These are phyloP conservation scores for Stomatorhinus ivindoensis DNA, from an alignment of 2,113 vertebrate genomes.

Conservation along the genomic window DNA sequence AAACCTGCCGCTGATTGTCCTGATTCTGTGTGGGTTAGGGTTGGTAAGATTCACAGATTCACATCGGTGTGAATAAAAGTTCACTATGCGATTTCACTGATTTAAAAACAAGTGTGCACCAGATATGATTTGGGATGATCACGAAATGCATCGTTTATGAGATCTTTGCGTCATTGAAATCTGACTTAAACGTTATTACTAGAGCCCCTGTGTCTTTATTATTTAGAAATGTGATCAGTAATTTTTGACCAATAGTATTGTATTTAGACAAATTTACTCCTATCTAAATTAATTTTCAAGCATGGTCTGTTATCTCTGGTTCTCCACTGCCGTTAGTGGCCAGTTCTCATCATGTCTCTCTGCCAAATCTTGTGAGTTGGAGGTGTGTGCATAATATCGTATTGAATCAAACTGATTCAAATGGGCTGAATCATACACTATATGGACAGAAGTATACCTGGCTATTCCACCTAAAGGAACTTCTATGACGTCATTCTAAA, in stretches of 20 bases:
- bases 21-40: background rate
- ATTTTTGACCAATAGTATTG: background rate
- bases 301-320: background rate
- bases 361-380: no score
- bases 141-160: background rate
- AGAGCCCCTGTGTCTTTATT: background rate
- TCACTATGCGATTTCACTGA: background rate
- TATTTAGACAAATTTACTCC: background rate
- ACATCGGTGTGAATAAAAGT: background rate
- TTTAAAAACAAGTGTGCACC: no score
- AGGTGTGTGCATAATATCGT: background rate
- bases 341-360: background rate
- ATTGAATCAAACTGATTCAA: background rate
- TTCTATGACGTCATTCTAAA: background rate
- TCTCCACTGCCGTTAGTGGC: background rate
- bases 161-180: background rate
- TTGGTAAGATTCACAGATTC: background rate
- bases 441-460: background rate
- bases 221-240: background rate
- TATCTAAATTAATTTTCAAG: background rate
- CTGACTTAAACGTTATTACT: no score
- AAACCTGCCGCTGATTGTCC: conserved; percentile 38
- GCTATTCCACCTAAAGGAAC: background rate
- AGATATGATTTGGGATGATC: background rate
- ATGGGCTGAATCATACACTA: background rate